phyloP scores from a whole-genome alignment of 2,113 vertebrate genomes.

The Rhinogobius similis region DNA sequence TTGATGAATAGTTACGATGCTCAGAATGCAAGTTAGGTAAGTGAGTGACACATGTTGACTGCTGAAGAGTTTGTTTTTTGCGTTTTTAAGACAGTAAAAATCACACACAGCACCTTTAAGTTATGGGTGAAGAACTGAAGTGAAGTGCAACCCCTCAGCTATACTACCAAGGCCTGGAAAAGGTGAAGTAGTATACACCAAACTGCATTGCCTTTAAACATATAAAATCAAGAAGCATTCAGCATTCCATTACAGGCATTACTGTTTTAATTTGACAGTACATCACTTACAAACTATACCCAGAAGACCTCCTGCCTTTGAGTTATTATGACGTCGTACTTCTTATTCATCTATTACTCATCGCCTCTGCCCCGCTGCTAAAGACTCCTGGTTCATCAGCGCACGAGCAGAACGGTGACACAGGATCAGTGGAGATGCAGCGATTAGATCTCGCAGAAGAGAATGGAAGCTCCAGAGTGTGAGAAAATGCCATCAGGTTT shows the following conservation, averaged over 20 bases:
- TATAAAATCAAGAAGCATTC: too few relatives aligned
- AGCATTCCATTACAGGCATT: not conserved
- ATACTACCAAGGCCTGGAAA: too few relatives aligned
- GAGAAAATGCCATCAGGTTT: slow-evolving; percentile 1
- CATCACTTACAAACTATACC: not conserved
- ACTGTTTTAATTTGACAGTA: not conserved
- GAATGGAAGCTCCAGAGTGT: slow-evolving; percentile 21
- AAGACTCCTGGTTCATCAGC: slow-evolving; percentile 35
- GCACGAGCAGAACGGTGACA: slow-evolving; percentile 47
- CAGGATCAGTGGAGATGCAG: slow-evolving; percentile 55
- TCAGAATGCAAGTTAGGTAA: too few relatives aligned
- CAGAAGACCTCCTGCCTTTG: not conserved
- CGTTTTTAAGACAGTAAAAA: too few relatives aligned
- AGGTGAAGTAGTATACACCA: too few relatives aligned
- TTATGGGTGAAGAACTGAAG: too few relatives aligned
- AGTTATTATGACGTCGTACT: slow-evolving; percentile 3
- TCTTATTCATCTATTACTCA: slow-evolving; percentile 36
- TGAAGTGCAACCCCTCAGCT: too few relatives aligned
- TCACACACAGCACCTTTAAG: too few relatives aligned
- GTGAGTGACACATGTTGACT: too few relatives aligned
- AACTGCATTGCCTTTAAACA: too few relatives aligned
- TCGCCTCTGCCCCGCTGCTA: slow-evolving; percentile 30
- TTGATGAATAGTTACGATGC: too few relatives aligned
- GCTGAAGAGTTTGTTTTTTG: too few relatives aligned
- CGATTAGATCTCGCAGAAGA: slow-evolving; percentile 54